Percentiles rank a stretch among this genome's conserved stretches.
phyloP scores from a whole-genome alignment of 2,113 vertebrate species.

The Athene noctua region DNA sequence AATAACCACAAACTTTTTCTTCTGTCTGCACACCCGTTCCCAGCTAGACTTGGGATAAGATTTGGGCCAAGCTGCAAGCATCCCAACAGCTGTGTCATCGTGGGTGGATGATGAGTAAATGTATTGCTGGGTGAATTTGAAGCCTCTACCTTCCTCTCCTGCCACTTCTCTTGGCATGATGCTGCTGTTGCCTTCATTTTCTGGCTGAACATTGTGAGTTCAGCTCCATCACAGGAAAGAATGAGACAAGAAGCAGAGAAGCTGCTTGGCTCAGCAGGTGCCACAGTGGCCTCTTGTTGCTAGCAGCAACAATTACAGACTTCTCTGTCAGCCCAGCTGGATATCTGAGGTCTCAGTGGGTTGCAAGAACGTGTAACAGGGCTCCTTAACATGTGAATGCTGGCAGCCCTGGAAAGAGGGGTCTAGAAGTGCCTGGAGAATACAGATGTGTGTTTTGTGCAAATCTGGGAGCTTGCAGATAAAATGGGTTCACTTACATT shows the following conservation, averaged over 20 bases:
- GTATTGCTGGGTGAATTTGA: background rate
- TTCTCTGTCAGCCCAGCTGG: background rate
- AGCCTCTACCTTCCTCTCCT: background rate
- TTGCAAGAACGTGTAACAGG: background rate
- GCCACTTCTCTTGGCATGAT: background rate
- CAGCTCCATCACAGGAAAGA: background rate
- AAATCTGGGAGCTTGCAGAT: background rate
- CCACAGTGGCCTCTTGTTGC: background rate
- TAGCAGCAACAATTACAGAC: conserved; percentile 15
- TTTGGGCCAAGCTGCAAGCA: background rate
- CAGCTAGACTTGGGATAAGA: background rate
- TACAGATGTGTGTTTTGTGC: background rate
- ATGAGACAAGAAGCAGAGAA: background rate
- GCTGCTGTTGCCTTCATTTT: background rate
- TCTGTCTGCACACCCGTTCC: background rate
- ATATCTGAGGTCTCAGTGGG: background rate
- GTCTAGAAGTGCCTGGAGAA: background rate
- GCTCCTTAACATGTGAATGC: background rate
- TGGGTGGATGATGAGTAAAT: background rate
- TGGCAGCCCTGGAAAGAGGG: background rate
- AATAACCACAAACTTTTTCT: background rate
- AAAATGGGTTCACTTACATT: background rate
- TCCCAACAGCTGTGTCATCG: background rate
- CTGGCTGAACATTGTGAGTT: background rate
- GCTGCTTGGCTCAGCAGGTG: conserved; percentile 1